Base-by-base conservation (phyloP, 2,113 vertebrate species). In the Hystrix cristata region DNA sequence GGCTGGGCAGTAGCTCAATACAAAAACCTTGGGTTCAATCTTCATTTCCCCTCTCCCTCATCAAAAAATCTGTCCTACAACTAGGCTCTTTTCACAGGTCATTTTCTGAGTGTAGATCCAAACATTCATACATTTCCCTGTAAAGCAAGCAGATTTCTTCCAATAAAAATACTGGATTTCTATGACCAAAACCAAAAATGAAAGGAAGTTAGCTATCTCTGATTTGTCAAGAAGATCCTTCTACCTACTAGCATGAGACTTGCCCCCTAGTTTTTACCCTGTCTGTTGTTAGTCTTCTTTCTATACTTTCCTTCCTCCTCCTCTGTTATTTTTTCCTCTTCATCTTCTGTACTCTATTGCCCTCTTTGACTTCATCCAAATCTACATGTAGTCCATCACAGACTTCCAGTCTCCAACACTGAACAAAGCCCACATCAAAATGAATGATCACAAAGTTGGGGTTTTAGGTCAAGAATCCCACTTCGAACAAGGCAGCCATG, bases 321-420 rank as follows among this genome's bases (percentile, higher is more conserved):
- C 27, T 64, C 46, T 43, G 11, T 74, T 93, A 71, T 34, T 83
- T 80, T 86, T 88, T 81, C 85, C 85, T 84, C 79, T 80, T 92
- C 80, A 67, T 53, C 57, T 76, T 93, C 48, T 85, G 64, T 74
- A 95, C 64, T 83, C 53, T 57, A 0, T 46, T 88, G 34, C 21
- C 59, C 31, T 65, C 64, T 92, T 59, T 79, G 31, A 95, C 38
- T 90, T 74, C 34, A 76, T 74, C 74, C 19, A 31, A 81, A 62
- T 59, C 43, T 93, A 86, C 6, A 34, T 55, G 34, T 29, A 62
- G 31, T 87, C 27, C n/a, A 60, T 67, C 72, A 18, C 0, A 0
- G 48, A 65, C 72, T 72, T 93, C 15, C n/a, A 74, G 27, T 92
- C 90, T 86, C 65, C 76, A 43, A 90, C 65, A 80, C 59, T 72